A percentile compares a stretch with the other conserved stretches of the same genome.
phyloP scores from a whole-genome alignment of 2,113 vertebrate species.

The Ancistrus triradiatus region DNA sequence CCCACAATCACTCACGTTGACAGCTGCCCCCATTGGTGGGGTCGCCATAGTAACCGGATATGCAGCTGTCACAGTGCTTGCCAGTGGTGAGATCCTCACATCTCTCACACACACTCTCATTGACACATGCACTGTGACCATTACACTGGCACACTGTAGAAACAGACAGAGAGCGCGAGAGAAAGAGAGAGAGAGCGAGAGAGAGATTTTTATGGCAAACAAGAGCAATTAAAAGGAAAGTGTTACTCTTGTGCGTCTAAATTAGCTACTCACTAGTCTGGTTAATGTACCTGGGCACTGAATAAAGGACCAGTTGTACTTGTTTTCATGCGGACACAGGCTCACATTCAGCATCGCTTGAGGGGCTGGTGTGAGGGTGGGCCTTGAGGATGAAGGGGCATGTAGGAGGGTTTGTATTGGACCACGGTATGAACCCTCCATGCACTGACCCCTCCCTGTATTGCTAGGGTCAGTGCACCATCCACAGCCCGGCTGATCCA shows the following conservation, averaged over 20 bases:
- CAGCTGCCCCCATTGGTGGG: constrained; percentile 94
- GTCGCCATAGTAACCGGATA: constrained; percentile 93
- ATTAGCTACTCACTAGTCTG: too few relatives aligned
- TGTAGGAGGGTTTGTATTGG: constrained; percentile 78
- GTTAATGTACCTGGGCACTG: constrained; percentile 82
- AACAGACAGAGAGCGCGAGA: background rate
- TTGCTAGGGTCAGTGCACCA: constrained; percentile 96
- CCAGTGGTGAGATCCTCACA: constrained; percentile 94
- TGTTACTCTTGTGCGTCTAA: background rate
- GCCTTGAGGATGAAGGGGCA: constrained; percentile 66
- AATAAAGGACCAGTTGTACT: constrained; percentile 94
- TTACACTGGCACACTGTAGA: constrained; percentile 94
- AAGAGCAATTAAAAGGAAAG: background rate
- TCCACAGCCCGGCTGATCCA: constrained; percentile 93
- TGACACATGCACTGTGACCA: constrained; percentile 91
- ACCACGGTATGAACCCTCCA: constrained; percentile 86
- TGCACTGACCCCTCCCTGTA: constrained; percentile 88
- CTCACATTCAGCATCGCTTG: constrained; percentile 83
- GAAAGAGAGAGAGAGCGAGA: background rate
- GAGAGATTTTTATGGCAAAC: background rate
- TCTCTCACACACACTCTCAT: constrained; percentile 90
- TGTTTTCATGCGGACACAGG: constrained; percentile 80
- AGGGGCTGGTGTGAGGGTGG: constrained; percentile 64
- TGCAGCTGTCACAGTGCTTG: constrained; percentile 89
- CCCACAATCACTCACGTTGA: constrained; percentile 83